Base-by-base conservation (phyloP, 1,140 invertebrate species). In the Drosophila parvula region DNA sequence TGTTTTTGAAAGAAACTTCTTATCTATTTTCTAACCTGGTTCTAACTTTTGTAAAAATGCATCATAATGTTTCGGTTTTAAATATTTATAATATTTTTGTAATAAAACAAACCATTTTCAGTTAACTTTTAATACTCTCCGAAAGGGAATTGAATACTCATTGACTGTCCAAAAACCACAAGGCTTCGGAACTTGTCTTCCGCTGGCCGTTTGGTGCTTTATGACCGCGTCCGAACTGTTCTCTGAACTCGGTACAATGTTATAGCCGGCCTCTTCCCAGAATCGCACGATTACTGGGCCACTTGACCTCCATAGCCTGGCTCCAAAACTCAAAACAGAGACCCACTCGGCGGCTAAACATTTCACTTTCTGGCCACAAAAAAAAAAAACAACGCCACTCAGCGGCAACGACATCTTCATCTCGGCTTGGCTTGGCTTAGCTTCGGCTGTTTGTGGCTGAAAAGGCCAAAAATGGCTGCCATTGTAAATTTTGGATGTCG, bases 381-480 rank as follows among this genome's bases (percentile, higher is more conserved):
- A 57, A 45, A 57, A 74, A 45, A 57, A 74, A 22, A n/a, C 59
- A 64, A 78, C 47, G 38, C 18, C 32, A 55, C 34, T 55, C 18
- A 65, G 55, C 58, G 22, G 18, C 56, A 85, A 76, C 82, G 79
- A 88, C 82, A 85, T 85, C 82, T 85, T 85, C 82, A 85, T 85
- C 69, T 81, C 67, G 40, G 55, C 36, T 53, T 78, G 36, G 22
- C 40, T 27, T 36, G 50, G 32, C 50, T 50, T 16, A 30, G 47
- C 47, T 0, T 4, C 16, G 16, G 27, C 28, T 32, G 47, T 50
- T 28, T 47, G 47, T 50, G 50, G 50, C 43, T 53, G 36, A 53
- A 56, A 70, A 78, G 62, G 71, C 76, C 83, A 80, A 89, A 88
- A 88, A 88, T 88, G 83, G 83, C 74, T 77, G 74, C 69, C 75